phyloP scores from a whole-genome alignment of 2,888 invertebrate genomes.

The Megalurothrips usitatus region DNA sequence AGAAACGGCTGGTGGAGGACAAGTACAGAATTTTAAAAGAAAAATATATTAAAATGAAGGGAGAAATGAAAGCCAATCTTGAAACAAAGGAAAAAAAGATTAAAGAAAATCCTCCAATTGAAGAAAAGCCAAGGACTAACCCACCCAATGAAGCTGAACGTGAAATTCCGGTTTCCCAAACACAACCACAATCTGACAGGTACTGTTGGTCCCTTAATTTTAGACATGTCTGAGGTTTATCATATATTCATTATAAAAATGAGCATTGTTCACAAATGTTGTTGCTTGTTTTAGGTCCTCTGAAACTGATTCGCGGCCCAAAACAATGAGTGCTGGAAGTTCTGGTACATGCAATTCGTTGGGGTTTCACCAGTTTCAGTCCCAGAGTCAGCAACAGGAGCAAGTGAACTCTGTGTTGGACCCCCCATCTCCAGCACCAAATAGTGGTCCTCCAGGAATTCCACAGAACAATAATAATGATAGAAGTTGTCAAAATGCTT shows the following conservation, averaged over 20 bases:
- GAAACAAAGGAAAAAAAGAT: conserved; percentile 55
- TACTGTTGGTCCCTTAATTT: background rate
- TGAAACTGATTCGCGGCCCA: background rate
- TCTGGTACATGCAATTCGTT: background rate
- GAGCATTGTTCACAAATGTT: background rate
- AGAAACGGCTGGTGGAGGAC: conserved; percentile 66
- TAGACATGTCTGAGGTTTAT: background rate
- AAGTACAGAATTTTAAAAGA: conserved; percentile 77
- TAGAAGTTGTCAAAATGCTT: background rate
- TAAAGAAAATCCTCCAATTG: background rate
- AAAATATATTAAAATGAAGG: conserved; percentile 73
- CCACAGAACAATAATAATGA: background rate
- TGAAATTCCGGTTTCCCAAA: background rate
- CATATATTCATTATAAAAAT: background rate
- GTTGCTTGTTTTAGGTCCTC: background rate
- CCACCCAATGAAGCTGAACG: background rate
- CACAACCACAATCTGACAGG: background rate
- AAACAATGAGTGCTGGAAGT: conserved; percentile 1
- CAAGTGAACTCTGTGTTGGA: background rate
- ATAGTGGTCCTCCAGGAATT: background rate
- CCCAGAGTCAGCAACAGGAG: background rate
- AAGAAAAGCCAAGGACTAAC: background rate
- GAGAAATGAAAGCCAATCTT: conserved; percentile 70
- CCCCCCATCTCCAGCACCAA: background rate
- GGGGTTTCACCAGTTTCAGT: conserved; percentile 2